Conservation (phyloP, 2,113 vertebrate genomes). For the Lophura nycthemera region DNA sequence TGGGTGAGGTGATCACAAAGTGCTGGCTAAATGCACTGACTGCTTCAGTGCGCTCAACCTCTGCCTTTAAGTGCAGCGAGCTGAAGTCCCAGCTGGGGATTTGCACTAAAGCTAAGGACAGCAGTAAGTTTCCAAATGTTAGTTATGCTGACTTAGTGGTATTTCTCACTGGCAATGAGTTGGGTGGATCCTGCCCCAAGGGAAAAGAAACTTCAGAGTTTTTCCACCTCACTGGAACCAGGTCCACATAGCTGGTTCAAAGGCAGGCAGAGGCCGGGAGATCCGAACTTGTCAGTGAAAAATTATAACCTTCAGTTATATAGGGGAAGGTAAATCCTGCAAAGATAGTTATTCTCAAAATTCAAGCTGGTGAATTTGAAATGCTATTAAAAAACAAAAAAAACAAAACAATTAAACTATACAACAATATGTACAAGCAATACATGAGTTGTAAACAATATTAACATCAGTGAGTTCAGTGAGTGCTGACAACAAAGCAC, state of each 20-base stretch:
- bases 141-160: background rate
- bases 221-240: constrained; percentile 41
- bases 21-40: background rate
- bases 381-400: background rate
- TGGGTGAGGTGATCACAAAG: background rate
- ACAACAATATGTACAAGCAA: background rate
- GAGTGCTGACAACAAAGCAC: background rate
- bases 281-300: background rate
- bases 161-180: background rate
- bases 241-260: constrained; percentile 5
- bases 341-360: background rate
- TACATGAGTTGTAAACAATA: background rate
- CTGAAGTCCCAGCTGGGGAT: background rate
- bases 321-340: background rate
- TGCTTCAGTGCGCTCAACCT: background rate
- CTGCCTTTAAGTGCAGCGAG: background rate
- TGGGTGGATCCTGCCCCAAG: background rate
- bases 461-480: background rate
- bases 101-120: background rate
- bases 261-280: background rate
- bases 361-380: background rate
- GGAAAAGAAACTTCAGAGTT: constrained; percentile 4
- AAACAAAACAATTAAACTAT: too few species aligned
- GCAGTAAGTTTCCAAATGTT: background rate
- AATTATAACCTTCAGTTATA: background rate